A percentile compares a stretch with the other conserved stretches of the same genome.
phyloP scores from a whole-genome alignment of 2,113 vertebrate genomes.

The Oostethus manadensis region DNA sequence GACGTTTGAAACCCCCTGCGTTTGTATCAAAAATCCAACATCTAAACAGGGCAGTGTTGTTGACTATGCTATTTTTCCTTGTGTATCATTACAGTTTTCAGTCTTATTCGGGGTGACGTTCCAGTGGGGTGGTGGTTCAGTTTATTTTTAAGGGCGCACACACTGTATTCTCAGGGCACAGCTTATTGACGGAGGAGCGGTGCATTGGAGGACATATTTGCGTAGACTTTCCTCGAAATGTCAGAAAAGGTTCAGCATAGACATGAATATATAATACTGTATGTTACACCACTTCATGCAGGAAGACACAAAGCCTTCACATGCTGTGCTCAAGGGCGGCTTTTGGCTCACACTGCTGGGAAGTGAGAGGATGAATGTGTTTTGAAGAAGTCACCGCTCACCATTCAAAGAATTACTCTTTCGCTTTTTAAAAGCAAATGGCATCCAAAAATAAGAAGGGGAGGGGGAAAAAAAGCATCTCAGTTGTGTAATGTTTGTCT shows the following conservation, averaged over 20 bases:
- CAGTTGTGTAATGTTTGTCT: constrained; percentile 47
- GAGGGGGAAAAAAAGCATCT: constrained; percentile 30
- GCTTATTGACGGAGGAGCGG: constrained; percentile 25
- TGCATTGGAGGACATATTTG: not conserved
- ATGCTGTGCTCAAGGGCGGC: constrained; percentile 53
- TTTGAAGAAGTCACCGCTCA: constrained; percentile 38
- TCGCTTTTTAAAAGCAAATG: constrained; percentile 37
- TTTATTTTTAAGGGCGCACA: constrained; percentile 53
- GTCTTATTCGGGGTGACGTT: constrained; percentile 46
- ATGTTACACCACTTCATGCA: constrained; percentile 3
- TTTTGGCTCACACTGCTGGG: constrained; percentile 72
- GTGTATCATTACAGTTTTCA: constrained; percentile 37
- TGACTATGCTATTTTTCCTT: constrained; percentile 4
- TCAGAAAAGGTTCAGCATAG: not conserved
- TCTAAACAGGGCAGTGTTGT: constrained; percentile 18
- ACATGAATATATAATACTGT: not conserved
- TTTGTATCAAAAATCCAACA: too few species aligned
- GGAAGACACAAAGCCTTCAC: constrained; percentile 14
- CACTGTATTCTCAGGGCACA: constrained; percentile 64
- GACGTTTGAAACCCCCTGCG: too few species aligned
- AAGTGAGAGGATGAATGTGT: constrained; percentile 68
- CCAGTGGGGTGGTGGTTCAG: constrained; percentile 47
- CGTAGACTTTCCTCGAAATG: constrained; percentile 6
- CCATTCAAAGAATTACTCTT: constrained; percentile 30
- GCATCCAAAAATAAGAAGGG: constrained; percentile 18